Base-by-base conservation (phyloP, 2,888 invertebrate species). In the Argyresthia albistria region DNA sequence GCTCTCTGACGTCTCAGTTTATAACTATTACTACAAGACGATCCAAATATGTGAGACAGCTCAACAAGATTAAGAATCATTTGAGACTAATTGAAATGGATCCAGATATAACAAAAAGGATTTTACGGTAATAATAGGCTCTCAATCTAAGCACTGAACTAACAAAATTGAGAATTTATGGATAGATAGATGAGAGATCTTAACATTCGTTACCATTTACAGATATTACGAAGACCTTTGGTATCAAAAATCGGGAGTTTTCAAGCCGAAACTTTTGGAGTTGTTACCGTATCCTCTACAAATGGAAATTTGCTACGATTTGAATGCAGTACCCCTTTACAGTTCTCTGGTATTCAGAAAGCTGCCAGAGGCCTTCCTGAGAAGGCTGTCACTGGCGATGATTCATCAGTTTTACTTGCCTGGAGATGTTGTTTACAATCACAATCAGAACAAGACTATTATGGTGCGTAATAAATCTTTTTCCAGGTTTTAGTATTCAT, bases 191-290 rank as follows among this genome's bases (percentile, higher is more conserved):
- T 39, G 4, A 39, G 39, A 11, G 39, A 39, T 11, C 39, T 14
- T 35, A n/a, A 35, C 11, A 3, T 25, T 50, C 9, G 12, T 51
- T 43, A 16, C 47, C 48, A 12, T 60, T 56, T 49, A 14, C 49
- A 86, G 86, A 54, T 89, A 89, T 65, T 89, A 89, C 57, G 76
- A 88, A 65, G 82, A 86, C 59, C 70, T 89, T 8, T 89, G 89
- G 89, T 79, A 81, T 55, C 83, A 88, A 64, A 87, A 89, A 60
- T 82, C 84, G 0, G 88, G 89, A 16, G 84, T 89, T 12, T 79
- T 81, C 51, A 74, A 83, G 53, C 80, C 88, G 1, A 78, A 80
- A 56, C 60, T 87, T 16, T 67, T 89, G 45, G 62, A 66, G 35
- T 56, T 83, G 1, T 64, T 89, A 12, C 89, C 89, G 0, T 72